phyloP scores from a whole-genome alignment of 2,888 invertebrate species.

The Lapara coniferarum region DNA sequence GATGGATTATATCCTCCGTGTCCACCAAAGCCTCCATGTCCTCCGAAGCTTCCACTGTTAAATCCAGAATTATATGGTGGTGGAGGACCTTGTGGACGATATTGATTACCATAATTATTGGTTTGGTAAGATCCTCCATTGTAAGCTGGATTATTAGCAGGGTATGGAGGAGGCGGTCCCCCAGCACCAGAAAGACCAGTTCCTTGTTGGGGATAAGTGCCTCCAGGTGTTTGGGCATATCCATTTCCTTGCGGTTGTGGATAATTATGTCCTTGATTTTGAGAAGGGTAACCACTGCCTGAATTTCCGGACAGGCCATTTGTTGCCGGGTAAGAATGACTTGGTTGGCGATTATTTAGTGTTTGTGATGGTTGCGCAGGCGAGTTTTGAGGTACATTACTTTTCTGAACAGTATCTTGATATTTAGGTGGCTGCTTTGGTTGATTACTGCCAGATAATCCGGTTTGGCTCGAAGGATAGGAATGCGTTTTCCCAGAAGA shows the following conservation, averaged over 20 bases:
- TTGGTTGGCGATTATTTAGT: slow-evolving; percentile 48
- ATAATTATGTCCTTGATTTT: slow-evolving; percentile 42
- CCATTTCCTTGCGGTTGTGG: slow-evolving; percentile 38
- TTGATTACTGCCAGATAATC: slow-evolving; percentile 60
- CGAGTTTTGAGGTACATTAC: slow-evolving; percentile 54
- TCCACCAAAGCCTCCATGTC: slow-evolving; percentile 43
- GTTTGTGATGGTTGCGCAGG: slow-evolving; percentile 49
- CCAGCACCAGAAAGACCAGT: slow-evolving; percentile 51
- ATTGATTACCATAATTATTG: slow-evolving; percentile 54
- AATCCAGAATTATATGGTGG: slow-evolving; percentile 61
- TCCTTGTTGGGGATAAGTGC: slow-evolving; percentile 46
- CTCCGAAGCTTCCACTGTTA: slow-evolving; percentile 47
- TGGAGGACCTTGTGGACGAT: slow-evolving; percentile 65
- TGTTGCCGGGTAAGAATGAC: slow-evolving; percentile 67
- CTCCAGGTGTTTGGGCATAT: slow-evolving; percentile 48
- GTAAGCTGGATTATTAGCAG: slow-evolving; percentile 38
- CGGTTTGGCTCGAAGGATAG: slow-evolving; percentile 69
- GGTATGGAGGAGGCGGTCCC: slow-evolving; percentile 57
- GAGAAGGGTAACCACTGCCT: slow-evolving; percentile 49
- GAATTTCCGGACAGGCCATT: slow-evolving; percentile 66
- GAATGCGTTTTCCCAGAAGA: slow-evolving; percentile 59
- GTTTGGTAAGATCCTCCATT: slow-evolving; percentile 45
- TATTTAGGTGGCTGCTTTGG: slow-evolving; percentile 56
- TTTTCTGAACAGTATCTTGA: slow-evolving; percentile 68
- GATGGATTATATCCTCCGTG: slow-evolving; percentile 58